Evolutionary conservation across 2,888 invertebrate species (phyloP).

Genomic region (Acronicta aceris): DNA sequence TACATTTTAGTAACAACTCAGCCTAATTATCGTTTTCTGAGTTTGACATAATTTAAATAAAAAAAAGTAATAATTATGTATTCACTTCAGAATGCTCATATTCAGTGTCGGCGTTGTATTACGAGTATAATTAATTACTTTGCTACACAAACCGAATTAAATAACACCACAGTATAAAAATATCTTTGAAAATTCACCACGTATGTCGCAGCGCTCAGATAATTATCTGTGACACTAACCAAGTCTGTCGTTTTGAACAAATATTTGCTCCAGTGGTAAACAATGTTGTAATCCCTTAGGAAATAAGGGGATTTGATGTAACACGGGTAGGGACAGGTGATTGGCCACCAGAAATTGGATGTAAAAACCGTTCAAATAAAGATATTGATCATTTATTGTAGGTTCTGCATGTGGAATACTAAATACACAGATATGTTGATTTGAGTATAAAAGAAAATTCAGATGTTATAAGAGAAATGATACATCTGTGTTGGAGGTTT

Average conservation of each 20-base stretch:
- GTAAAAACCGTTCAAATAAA: slow-evolving; percentile 43
- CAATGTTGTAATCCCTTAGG: slow-evolving; percentile 68
- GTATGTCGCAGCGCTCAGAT: slow-evolving; percentile 19
- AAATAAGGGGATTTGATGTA: slow-evolving; percentile 73
- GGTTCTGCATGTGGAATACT: slow-evolving; percentile 26
- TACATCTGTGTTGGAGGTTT: background rate
- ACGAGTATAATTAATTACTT: slow-evolving; percentile 38
- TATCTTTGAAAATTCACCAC: background rate
- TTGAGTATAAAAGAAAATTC: background rate
- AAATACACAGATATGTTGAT: slow-evolving; percentile 6
- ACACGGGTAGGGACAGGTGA: slow-evolving; percentile 62
- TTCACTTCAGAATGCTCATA: background rate
- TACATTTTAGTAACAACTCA: no score
- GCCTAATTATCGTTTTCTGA: no score
- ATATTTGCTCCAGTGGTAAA: slow-evolving; percentile 54
- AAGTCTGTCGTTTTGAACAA: slow-evolving; percentile 52
- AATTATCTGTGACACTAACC: slow-evolving; percentile 13
- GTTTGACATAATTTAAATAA: no score
- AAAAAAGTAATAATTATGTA: background rate
- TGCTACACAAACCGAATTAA: slow-evolving; percentile 44
- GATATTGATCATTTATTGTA: slow-evolving; percentile 33
- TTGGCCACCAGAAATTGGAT: slow-evolving; percentile 63
- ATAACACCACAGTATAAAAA: slow-evolving; percentile 44
- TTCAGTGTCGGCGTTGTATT: background rate
- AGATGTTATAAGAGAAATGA: background rate